Evolutionary conservation across 2,797 vertebrate species (phyloP).

Genomic region (Takifugu rubripes): DNA sequence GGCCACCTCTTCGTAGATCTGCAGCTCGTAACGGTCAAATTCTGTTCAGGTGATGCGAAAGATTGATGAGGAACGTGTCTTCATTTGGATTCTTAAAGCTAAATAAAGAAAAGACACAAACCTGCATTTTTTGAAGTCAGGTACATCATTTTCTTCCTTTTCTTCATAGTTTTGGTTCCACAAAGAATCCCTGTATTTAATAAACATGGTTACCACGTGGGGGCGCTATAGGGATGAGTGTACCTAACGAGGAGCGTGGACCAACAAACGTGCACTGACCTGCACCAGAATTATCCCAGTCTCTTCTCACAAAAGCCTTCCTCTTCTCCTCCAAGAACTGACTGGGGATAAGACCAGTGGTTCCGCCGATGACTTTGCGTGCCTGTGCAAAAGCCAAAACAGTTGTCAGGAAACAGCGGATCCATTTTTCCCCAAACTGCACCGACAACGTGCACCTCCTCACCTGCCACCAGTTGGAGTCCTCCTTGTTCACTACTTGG

Average conservation of each 20-base stretch:
- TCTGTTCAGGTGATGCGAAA: constrained; percentile 71
- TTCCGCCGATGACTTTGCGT: constrained; percentile 85
- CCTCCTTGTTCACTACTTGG: constrained; percentile 96
- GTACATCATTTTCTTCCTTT: constrained; percentile 99
- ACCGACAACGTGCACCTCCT: constrained; percentile 34
- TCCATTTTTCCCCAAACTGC: background rate
- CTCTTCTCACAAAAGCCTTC: constrained; percentile 95
- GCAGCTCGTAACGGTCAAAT: constrained; percentile 98
- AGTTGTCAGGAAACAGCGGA: background rate
- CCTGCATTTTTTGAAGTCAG: constrained; percentile 97
- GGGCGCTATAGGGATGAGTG: constrained; percentile 9
- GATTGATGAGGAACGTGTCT: constrained; percentile 7
- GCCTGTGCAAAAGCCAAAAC: constrained; percentile 71
- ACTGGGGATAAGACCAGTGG: constrained; percentile 94
- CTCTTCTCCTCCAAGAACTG: constrained; percentile 98
- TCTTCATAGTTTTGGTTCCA: constrained; percentile 87
- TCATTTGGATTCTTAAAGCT: background rate
- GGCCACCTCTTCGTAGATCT: constrained; percentile 97
- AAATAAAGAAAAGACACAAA: constrained; percentile 48
- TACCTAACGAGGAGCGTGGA: background rate
- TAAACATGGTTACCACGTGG: constrained; percentile 17
- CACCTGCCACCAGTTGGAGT: constrained; percentile 99
- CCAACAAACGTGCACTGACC: constrained; percentile 24
- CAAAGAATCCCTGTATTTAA: constrained; percentile 85
- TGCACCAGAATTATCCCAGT: constrained; percentile 85